phyloP scores from a whole-genome alignment of 2,888 invertebrate genomes.

The Cynaeus angustus region DNA sequence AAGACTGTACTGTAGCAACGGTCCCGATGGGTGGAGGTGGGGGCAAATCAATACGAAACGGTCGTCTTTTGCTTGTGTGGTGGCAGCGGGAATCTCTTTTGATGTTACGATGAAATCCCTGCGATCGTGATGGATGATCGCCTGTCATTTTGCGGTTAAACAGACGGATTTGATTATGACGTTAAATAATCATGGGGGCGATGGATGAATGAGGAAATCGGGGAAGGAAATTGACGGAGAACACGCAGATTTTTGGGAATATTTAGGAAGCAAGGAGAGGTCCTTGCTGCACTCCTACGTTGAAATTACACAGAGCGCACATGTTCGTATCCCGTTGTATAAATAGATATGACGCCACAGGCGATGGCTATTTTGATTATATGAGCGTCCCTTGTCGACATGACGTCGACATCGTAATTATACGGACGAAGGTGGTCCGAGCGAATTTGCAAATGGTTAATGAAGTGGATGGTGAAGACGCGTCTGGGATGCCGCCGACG shows the following conservation, averaged over 20 bases:
- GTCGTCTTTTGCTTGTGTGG: conserved; percentile 40
- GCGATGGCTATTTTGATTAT: conserved; percentile 28
- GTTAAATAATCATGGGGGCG: conserved; percentile 26
- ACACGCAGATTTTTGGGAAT: conserved; percentile 13
- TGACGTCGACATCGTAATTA: conserved; percentile 7
- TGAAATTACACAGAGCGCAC: no score
- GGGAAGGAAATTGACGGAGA: conserved; percentile 16
- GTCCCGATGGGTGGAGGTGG: conserved; percentile 24
- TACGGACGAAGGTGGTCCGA: not conserved
- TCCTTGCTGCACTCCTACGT: no score
- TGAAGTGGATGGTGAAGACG: conserved; percentile 16
- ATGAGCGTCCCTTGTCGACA: conserved; percentile 6
- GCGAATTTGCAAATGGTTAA: conserved; percentile 6
- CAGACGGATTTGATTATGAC: conserved; percentile 38
- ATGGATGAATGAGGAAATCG: conserved; percentile 2
- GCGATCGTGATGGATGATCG: conserved; percentile 42
- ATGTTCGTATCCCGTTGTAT: not conserved
- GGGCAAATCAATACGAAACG: conserved; percentile 47
- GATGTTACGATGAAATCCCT: conserved; percentile 30
- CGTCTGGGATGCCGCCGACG: conserved; percentile 11
- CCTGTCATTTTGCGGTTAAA: conserved; percentile 39
- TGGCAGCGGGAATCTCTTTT: conserved; percentile 39
- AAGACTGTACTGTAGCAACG: conserved; percentile 36
- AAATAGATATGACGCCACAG: conserved; percentile 3
- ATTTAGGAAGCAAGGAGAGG: not conserved